These are phyloP conservation scores for Cactoblastis cactorum DNA, from an alignment of 2,888 invertebrate genomes.

Conservation along the genomic window DNA sequence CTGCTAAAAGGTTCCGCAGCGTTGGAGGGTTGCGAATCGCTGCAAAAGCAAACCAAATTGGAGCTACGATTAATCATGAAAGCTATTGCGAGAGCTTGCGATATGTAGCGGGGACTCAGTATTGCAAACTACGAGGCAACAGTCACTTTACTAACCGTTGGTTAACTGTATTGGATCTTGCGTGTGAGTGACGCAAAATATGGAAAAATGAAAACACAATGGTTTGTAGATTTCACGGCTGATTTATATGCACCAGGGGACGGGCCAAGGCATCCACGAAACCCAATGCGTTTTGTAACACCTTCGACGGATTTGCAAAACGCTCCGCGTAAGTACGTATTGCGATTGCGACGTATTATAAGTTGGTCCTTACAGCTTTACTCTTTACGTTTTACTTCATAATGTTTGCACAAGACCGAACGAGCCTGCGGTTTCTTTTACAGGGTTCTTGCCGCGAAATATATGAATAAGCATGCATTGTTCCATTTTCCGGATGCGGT, in stretches of 20 bases:
- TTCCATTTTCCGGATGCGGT: constrained; percentile 3
- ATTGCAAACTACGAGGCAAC: constrained; percentile 59
- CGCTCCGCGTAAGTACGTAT: constrained; percentile 47
- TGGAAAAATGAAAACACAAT: constrained; percentile 56
- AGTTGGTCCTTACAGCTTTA: constrained; percentile 53
- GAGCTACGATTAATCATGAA: constrained; percentile 61
- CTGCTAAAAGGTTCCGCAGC: constrained; percentile 4
- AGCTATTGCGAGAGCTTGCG: constrained; percentile 74
- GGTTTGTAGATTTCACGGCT: constrained; percentile 33
- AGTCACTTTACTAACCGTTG: constrained; percentile 61
- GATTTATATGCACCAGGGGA: constrained; percentile 48
- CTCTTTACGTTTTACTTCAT: constrained; percentile 62
- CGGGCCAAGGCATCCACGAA: constrained; percentile 38
- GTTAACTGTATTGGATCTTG: constrained; percentile 64
- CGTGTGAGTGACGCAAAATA: constrained; percentile 51
- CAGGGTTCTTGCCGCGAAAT: constrained; percentile 22
- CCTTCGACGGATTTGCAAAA: constrained; percentile 52
- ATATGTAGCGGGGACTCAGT: constrained; percentile 55
- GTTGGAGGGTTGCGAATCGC: constrained; percentile 33
- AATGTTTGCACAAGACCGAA: constrained; percentile 61
- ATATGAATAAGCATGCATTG: constrained; percentile 15
- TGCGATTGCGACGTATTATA: constrained; percentile 51
- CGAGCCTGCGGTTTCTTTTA: constrained; percentile 51
- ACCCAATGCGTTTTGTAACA: constrained; percentile 56
- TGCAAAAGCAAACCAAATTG: constrained; percentile 32